Evolutionary conservation across 1,140 invertebrate species (phyloP).

Genomic region (Papilio machaon): DNA sequence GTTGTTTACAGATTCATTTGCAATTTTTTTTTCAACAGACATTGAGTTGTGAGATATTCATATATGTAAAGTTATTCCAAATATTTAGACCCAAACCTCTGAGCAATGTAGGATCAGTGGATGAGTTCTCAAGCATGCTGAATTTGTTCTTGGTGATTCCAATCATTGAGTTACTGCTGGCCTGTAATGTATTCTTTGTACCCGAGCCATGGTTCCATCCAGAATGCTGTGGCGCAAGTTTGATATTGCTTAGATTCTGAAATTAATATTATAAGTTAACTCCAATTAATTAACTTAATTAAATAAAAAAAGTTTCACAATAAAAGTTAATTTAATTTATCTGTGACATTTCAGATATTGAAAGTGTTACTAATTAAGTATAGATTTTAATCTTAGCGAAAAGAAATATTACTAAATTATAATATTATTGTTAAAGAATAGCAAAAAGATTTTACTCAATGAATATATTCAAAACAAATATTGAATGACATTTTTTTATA

Average conservation of each 20-base stretch:
- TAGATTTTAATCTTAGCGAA: no score
- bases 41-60: no score
- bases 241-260: conserved; percentile 70
- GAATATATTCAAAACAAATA: no score
- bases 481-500: no score
- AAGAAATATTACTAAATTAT: no score
- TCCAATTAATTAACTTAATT: no score
- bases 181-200: conserved; percentile 63
- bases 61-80: not conserved
- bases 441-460: no score
- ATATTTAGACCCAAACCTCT: conserved; percentile 55
- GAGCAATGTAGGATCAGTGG: conserved; percentile 63
- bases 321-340: not conserved
- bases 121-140: conserved; percentile 65
- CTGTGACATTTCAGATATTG: not conserved
- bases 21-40: no score
- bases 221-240: conserved; percentile 63
- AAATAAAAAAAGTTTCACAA: not conserved
- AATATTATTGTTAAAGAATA: no score
- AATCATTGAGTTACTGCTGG: conserved; percentile 63
- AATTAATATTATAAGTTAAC: conserved; percentile 32
- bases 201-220: conserved; percentile 71
- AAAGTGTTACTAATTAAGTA: no score
- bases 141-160: conserved; percentile 70
- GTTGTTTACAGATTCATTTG: no score